Base-by-base conservation (phyloP, 2,888 invertebrate species). In the Drosophila atroscutellata region DNA sequence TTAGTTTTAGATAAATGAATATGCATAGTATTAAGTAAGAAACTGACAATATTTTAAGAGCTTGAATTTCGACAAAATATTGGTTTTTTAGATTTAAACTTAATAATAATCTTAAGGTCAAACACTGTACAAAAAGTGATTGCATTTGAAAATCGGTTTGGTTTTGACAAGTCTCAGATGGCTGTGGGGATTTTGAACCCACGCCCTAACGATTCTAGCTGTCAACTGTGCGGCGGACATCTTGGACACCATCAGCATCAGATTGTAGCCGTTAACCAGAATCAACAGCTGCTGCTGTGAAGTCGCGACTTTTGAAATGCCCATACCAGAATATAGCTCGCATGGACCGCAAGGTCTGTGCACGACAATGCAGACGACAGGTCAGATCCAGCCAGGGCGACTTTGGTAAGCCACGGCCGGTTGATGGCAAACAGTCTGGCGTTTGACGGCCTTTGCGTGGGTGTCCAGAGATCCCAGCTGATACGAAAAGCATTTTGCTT, bases 11-110 rank as follows among this genome's bases (percentile, higher is more conserved):
- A 8, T 15, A 45, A 2, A 15, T 15, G 1, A 24, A 13, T 20
- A 7, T 13, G 13, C 20, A 3, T 45, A 1, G 6, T 11, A 6
- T 20, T n/a, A 42, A 5, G 1, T 13, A 6, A 0, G 6, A 20
- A 1, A 42, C 7, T 6, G 0, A 42, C 13, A 0, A 20, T 0
- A 42, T 6, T 42, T 13, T 1, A 3, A 6, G 42, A 13, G 20
- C 13, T 42, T 3, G 42, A 45, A 45, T 20, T 45, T 7, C 13
- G 15, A 20, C 24, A 3, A 20, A 20, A 15, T 20, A 7, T 15
- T 45, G 7, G 13, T 0, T 24, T 15, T 24, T 8, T 1, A 24
- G 45, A 8, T 45, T 24, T 7, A 45, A 15, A 5, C 18, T 26
- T 9, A 26, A 9, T 6, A 26, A 9, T 49, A 18, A 26, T 49